Base-by-base conservation (phyloP, 2,797 vertebrate species). In the Falco biarmicus region DNA sequence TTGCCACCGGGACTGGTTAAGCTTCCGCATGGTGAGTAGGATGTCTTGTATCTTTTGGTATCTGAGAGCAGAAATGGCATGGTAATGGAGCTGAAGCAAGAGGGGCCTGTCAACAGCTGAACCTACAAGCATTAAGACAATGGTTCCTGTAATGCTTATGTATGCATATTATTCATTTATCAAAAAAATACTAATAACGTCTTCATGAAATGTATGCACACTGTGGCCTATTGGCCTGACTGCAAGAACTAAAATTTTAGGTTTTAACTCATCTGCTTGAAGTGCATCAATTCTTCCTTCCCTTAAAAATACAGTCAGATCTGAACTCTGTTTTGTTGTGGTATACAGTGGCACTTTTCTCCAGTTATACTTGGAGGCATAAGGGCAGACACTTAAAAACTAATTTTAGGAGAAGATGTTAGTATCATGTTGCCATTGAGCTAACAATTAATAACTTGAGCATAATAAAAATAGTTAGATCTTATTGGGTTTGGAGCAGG, bases 1-100 rank as follows among this genome's bases (percentile, higher is more conserved):
- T 90, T 98, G 98, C 79, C 99, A 99, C 94, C 98, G 87, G 95
- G 98, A 98, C 97, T 99, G 99, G 99, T 47, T 99, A 51, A 95
- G 93, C 94, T 99, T 99, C 97, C 98, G 98, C 96, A 98, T 93
- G 98, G 99, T 99, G 88, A 98, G 98, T 97, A 59, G 56, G 24
- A 6, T 32, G 85, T 17, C 32, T 37, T 0, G 7, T 45, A 39
- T 57, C 66, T 68, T 51, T 51, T n/a, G 59, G 63, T 22, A 18
- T 45, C 53, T n/a, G 70, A 57, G 84, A n/a, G 57, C 32, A 75
- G 54, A 31, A 63, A 2, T 43, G 59, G 37, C 13, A 7, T 15
- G 48, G 77, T 26, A 39, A 54, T 0, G 0, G 45, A 18, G 19
- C 14, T 43, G 37, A 41, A 71, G 22, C 51, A 45, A 37, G 76